Conservation (phyloP, 2,888 invertebrate genomes). For the Neoscelio sp. region DNA sequence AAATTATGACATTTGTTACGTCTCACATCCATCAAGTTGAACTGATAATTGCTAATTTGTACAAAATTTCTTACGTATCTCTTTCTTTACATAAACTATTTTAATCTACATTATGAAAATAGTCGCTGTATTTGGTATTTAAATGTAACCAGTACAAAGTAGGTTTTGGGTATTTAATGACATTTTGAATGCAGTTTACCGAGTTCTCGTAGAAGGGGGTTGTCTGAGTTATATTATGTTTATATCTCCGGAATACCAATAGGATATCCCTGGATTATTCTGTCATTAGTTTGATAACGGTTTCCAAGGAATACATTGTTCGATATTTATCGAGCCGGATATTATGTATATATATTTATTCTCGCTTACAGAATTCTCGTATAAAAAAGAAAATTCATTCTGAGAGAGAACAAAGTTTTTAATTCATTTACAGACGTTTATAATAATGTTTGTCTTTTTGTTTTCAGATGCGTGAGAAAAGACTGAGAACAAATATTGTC, state of each 20-base stretch:
- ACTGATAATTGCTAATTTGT: too few relatives aligned
- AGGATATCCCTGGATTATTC: slow-evolving; percentile 36
- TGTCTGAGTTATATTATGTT: slow-evolving; percentile 45
- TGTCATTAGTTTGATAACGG: slow-evolving; percentile 46
- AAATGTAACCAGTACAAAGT: slow-evolving; percentile 14
- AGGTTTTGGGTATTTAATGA: slow-evolving; percentile 41
- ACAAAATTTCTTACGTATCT: too few relatives aligned
- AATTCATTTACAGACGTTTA: too few relatives aligned
- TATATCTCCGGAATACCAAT: slow-evolving; percentile 49
- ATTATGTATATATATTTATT: slow-evolving; percentile 32
- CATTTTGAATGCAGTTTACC: slow-evolving; percentile 36
- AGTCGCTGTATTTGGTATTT: slow-evolving; percentile 11
- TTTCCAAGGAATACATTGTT: slow-evolving; percentile 21
- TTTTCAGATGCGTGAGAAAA: slow-evolving; percentile 54
- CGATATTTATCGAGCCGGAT: slow-evolving; percentile 16
- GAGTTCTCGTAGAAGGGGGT: not conserved
- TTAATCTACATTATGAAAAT: not conserved
- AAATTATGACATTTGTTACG: too few relatives aligned
- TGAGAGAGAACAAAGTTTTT: too few relatives aligned
- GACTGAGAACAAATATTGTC: slow-evolving; percentile 23
- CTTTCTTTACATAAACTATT: not conserved
- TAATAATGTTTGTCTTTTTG: not conserved
- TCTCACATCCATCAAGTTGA: too few relatives aligned
- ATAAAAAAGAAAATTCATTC: slow-evolving; percentile 8
- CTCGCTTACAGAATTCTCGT: slow-evolving; percentile 15